Base-by-base conservation (phyloP, 2,113 vertebrate species). In the Castor canadensis region DNA sequence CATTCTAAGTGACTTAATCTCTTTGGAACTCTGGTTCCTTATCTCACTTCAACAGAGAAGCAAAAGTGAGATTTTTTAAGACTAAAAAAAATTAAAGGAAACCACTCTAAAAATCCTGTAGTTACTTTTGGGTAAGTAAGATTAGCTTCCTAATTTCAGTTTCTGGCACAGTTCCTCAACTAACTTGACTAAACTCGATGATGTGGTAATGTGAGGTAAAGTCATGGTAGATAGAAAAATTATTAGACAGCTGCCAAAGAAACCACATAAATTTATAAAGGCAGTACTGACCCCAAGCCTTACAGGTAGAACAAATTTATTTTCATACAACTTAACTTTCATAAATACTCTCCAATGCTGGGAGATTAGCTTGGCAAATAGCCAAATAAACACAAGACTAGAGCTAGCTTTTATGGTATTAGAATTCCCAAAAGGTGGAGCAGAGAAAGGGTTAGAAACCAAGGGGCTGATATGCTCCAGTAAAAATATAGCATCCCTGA, bases 201-300 rank as follows among this genome's bases (percentile, higher is more conserved):
- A 97, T 97, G 97, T 96, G 84, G 95, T 94, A 97, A 98, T 80
- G 73, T 81, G 87, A 67, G 45, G 77, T 95, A 95, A 96, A 96
- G 87, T 87, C 75, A 86, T 1, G 80, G 96, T 45, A 85, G 71
- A 85, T 93, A 73, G 95, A 96, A 97, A 96, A 98, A 94, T 91
- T 86, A 91, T 90, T 93, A n/a, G 17, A 45, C 72, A 52, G 72
- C 86, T 98, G 97, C 97, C 96, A 97, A 91, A 60, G 94, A 94
- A 3, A n/a, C 88, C 85, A 96, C 82, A 97, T 22, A 66, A 2
- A 72, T 73, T 92, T 94, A 95, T 95, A 77, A 82, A 94, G 95
- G 94, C 93, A 96, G 95, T 93, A 96, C 89, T 98, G 98, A 98
- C 96, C 95, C 96, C 93, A 87, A 90, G 66, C 47, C 79, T 93